These are phyloP conservation scores for Cavia porcellus DNA, from an alignment of 2,113 vertebrate species.

Conservation along the genomic window DNA sequence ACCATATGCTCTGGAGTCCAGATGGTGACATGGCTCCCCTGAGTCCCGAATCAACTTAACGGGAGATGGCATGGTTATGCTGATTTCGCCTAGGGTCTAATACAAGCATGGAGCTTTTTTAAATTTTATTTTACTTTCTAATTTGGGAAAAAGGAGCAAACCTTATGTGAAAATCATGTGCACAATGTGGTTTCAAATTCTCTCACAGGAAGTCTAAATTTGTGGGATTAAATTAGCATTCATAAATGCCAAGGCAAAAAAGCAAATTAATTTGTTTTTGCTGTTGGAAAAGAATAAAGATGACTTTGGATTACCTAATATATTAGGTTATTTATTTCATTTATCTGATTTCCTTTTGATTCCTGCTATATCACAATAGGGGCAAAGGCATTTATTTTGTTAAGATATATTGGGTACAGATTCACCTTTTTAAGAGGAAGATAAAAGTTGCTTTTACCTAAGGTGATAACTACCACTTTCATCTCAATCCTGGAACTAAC, in stretches of 20 bases:
- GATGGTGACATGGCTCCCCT: conserved; percentile 77
- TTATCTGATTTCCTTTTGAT: conserved; percentile 50
- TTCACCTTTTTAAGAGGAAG: conserved; percentile 53
- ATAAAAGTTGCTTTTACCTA: conserved; percentile 39
- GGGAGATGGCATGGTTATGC: conserved; percentile 63
- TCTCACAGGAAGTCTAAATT: conserved; percentile 77
- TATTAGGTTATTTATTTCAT: conserved; percentile 58
- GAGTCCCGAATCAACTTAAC: conserved; percentile 74
- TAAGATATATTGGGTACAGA: background rate
- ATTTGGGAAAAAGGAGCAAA: conserved; percentile 76
- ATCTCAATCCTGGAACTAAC: conserved; percentile 27
- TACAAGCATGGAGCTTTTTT: background rate
- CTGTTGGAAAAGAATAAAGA: conserved; percentile 56
- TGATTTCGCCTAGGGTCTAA: conserved; percentile 77
- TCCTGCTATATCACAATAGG: conserved; percentile 17
- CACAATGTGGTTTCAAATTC: conserved; percentile 76
- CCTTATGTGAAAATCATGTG: conserved; percentile 80
- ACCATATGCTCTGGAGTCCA: conserved; percentile 70
- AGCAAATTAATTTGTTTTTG: conserved; percentile 78
- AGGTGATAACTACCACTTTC: conserved; percentile 57
- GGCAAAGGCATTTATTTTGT: conserved; percentile 16
- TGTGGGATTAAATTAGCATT: conserved; percentile 78
- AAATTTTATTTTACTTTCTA: conserved; percentile 69
- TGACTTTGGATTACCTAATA: conserved; percentile 44
- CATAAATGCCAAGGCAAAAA: conserved; percentile 74